Conservation (phyloP, 1,140 invertebrate genomes). For the Brachionus sp. region DNA sequence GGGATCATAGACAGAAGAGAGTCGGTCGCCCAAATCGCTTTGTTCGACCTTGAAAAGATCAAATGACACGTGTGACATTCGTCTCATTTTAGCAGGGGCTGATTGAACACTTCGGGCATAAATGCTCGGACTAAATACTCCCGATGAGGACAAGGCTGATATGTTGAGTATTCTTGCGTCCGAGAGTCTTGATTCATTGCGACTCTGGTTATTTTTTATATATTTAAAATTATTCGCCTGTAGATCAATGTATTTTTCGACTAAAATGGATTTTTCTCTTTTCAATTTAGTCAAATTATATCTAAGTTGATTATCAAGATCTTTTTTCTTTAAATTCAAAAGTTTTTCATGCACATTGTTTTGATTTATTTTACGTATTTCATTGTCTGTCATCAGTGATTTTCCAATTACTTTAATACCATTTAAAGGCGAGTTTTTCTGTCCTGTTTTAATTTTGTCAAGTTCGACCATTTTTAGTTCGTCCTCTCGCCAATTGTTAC, state of each 20-base stretch:
- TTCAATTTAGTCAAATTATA: background rate
- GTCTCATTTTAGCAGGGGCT: conserved; percentile 6
- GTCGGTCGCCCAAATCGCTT: background rate
- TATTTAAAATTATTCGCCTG: background rate
- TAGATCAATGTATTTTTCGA: conserved; percentile 6
- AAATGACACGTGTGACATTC: background rate
- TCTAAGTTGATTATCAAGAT: background rate
- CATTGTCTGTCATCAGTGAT: background rate
- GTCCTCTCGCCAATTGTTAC: background rate
- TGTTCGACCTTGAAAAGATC: background rate
- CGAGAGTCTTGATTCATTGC: background rate
- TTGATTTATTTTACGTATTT: conserved; percentile 14
- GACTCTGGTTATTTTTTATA: background rate
- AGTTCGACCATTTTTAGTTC: background rate
- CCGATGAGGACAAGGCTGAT: background rate
- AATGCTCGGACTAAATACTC: background rate
- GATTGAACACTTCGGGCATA: conserved; percentile 10
- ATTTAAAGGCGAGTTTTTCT: background rate
- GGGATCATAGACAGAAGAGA: background rate
- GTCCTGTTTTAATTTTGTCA: background rate
- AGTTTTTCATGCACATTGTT: conserved; percentile 12
- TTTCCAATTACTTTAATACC: conserved; percentile 4
- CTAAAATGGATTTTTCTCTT: conserved; percentile 18
- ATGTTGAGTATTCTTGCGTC: background rate
- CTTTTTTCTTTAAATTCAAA: background rate